Evolutionary conservation across 2,797 vertebrate species (phyloP).

Genomic region (Melanogrammus aeglefinus): DNA sequence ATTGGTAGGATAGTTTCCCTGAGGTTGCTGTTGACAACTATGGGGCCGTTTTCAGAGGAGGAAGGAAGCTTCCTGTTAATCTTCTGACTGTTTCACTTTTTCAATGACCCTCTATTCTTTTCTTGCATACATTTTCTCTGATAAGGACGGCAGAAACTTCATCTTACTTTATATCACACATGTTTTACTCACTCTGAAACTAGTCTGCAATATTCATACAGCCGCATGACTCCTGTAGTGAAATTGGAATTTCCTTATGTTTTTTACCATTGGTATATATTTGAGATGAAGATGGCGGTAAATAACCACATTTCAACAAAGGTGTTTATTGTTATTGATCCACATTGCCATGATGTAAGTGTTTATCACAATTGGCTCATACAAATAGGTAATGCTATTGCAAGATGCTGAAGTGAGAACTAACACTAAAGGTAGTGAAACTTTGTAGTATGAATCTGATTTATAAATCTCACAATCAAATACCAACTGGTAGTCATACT

Average conservation of each 20-base stretch:
- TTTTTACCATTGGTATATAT: background rate
- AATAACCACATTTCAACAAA: background rate
- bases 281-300: background rate
- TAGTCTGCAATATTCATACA: background rate
- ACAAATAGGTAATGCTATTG: background rate
- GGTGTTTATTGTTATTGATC: background rate
- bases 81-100: constrained; percentile 41
- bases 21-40: constrained; percentile 52
- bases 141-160: background rate
- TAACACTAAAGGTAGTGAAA: background rate
- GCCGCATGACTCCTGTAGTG: background rate
- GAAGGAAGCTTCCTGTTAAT: constrained; percentile 44
- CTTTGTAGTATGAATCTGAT: background rate
- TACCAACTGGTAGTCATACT: background rate
- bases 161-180: background rate
- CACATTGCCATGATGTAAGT: background rate
- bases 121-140: constrained; percentile 47
- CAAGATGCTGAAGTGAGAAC: background rate
- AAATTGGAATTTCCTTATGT: background rate
- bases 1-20: constrained; percentile 54
- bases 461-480: background rate
- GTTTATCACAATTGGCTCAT: background rate
- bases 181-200: background rate
- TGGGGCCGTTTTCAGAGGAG: constrained; percentile 53
- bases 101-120: constrained; percentile 38